Conservation (phyloP, 2,113 vertebrate species). For the Corydoras maculifer region DNA sequence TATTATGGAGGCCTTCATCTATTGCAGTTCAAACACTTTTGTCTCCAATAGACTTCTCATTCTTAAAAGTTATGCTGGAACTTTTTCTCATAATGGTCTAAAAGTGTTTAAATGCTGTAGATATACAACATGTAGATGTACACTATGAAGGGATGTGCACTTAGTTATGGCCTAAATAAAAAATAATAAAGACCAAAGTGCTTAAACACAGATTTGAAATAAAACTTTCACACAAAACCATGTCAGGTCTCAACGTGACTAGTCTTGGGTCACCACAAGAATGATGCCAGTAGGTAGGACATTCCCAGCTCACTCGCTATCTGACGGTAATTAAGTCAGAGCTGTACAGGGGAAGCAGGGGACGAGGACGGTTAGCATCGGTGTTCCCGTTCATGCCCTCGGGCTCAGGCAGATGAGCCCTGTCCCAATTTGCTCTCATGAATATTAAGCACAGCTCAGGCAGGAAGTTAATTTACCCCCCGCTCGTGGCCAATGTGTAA, state of each 20-base stretch:
- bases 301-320: conserved; percentile 48
- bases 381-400: conserved; percentile 50
- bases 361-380: conserved; percentile 47
- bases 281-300: background rate
- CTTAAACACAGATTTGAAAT: no score
- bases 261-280: background rate
- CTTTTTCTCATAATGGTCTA: no score
- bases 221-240: no score
- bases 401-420: conserved; percentile 49
- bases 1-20: no score
- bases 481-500: conserved; percentile 50
- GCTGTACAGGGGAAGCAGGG: conserved; percentile 33
- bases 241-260: background rate
- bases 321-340: conserved; percentile 67
- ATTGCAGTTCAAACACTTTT: no score
- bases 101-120: no score
- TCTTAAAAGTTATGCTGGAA: no score
- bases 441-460: conserved; percentile 61
- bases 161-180: no score
- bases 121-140: no score
- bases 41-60: no score
- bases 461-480: conserved; percentile 41
- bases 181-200: no score
- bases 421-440: conserved; percentile 71
- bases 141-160: no score